A percentile compares a stretch with the other conserved stretches of the same genome.
These are phyloP conservation scores for Corbicula japonica DNA, from an alignment of 2,888 invertebrate genomes.

Conservation along the genomic window DNA sequence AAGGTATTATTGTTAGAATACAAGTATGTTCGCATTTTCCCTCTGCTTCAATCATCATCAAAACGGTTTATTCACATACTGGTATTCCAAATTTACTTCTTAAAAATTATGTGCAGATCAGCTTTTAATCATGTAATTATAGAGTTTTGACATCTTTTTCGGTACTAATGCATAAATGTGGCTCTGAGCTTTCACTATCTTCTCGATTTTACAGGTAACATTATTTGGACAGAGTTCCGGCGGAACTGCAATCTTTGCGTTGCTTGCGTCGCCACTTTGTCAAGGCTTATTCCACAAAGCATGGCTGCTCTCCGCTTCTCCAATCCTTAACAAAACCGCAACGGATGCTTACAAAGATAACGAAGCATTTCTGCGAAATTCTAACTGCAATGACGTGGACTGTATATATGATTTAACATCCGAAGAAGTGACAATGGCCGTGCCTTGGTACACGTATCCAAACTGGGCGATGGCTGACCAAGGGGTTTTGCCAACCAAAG, in stretches of 20 bases:
- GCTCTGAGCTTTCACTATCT: too few species aligned
- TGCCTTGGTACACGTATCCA: conserved; percentile 76
- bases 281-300: conserved; percentile 90
- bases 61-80: too few species aligned
- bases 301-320: conserved; percentile 83
- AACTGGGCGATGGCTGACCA: conserved; percentile 79
- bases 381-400: conserved; percentile 44
- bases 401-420: conserved; percentile 68
- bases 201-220: conserved; percentile 90
- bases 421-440: conserved; percentile 70
- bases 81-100: too few species aligned
- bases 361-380: conserved; percentile 70
- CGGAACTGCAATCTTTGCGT: conserved; percentile 93
- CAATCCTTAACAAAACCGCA: conserved; percentile 77
- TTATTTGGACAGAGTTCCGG: conserved; percentile 95
- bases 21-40: too few species aligned
- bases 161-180: too few species aligned
- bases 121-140: too few species aligned
- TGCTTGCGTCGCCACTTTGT: conserved; percentile 89
- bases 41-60: too few species aligned
- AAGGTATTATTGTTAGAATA: too few species aligned
- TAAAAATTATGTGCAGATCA: too few species aligned
- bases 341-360: conserved; percentile 77
- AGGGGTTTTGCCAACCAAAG: conserved; percentile 76
- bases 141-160: too few species aligned